A percentile compares a stretch with the other conserved stretches of the same genome.
phyloP scores from a whole-genome alignment of 1,140 invertebrate species.

The Penaeus japonicus region DNA sequence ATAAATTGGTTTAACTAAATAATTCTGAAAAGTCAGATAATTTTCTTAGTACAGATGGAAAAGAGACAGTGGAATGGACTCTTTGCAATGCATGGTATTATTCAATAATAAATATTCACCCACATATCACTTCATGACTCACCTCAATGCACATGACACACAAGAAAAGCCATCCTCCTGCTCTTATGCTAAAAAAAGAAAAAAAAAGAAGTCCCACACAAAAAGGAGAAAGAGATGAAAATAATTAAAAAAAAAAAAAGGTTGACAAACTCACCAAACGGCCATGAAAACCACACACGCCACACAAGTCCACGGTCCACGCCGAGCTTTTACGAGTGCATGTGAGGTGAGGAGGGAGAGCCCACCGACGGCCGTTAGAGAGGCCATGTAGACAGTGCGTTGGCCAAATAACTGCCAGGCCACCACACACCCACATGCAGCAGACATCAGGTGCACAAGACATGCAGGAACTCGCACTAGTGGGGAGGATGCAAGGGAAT shows the following conservation, averaged over 20 bases:
- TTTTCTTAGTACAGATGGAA: no score
- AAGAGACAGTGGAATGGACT: no score
- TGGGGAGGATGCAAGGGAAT: neutral
- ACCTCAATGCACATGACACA: no score
- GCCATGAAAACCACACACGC: slow-evolving; percentile 46
- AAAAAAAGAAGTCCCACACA: neutral
- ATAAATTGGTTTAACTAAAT: no score
- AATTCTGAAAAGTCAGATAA: no score
- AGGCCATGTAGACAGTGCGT: slow-evolving; percentile 36
- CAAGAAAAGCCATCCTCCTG: no score
- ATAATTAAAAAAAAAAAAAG: neutral
- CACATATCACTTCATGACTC: no score
- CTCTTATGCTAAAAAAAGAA: no score
- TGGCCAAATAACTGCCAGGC: slow-evolving; percentile 47
- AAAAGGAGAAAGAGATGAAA: neutral
- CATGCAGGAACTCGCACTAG: slow-evolving; percentile 48
- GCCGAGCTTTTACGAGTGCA: neutral
- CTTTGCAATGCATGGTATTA: no score
- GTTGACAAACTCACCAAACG: slow-evolving; percentile 30
- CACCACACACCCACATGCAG: slow-evolving; percentile 48
- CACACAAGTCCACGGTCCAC: slow-evolving; percentile 32
- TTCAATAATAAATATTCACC: no score
- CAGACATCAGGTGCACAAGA: slow-evolving; percentile 41
- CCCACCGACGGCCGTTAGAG: slow-evolving; percentile 19
- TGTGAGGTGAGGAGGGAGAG: neutral